Evolutionary conservation across 2,888 invertebrate genomes (phyloP).

Genomic region (Rhagophthalmus giganteus): DNA sequence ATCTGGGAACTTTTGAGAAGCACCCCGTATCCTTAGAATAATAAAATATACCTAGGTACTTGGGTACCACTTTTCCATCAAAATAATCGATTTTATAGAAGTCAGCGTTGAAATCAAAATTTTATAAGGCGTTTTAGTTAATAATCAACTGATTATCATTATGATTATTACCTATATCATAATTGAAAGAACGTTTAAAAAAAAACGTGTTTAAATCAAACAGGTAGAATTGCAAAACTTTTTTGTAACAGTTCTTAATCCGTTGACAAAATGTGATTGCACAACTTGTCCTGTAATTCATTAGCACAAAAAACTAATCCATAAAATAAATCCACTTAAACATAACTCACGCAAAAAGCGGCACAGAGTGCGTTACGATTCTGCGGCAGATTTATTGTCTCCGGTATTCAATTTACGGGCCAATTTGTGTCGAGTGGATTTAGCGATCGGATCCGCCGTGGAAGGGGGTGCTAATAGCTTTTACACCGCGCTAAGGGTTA

Average conservation of each 20-base stretch:
- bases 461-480: slow-evolving; percentile 45
- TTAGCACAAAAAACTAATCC: slow-evolving; percentile 53
- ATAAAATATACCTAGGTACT: no score
- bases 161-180: no score
- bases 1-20: no score
- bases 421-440: slow-evolving; percentile 56
- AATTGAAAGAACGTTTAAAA: no score
- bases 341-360: slow-evolving; percentile 48
- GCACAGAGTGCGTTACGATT: slow-evolving; percentile 48
- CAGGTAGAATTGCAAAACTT: slow-evolving; percentile 8
- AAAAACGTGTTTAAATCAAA: slow-evolving; percentile 8
- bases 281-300: slow-evolving; percentile 47
- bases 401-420: slow-evolving; percentile 55
- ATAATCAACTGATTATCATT: no score
- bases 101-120: no score
- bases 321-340: slow-evolving; percentile 52
- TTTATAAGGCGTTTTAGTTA: no score
- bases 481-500: slow-evolving; percentile 50
- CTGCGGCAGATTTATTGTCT: slow-evolving; percentile 52
- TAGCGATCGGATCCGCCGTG: slow-evolving; percentile 46
- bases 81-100: no score
- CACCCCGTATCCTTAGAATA: no score
- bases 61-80: no score
- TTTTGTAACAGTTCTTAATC: slow-evolving; percentile 13
- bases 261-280: slow-evolving; percentile 21